Conservation (phyloP, 2,888 invertebrate species). For the Drosophila fulvimacula region DNA sequence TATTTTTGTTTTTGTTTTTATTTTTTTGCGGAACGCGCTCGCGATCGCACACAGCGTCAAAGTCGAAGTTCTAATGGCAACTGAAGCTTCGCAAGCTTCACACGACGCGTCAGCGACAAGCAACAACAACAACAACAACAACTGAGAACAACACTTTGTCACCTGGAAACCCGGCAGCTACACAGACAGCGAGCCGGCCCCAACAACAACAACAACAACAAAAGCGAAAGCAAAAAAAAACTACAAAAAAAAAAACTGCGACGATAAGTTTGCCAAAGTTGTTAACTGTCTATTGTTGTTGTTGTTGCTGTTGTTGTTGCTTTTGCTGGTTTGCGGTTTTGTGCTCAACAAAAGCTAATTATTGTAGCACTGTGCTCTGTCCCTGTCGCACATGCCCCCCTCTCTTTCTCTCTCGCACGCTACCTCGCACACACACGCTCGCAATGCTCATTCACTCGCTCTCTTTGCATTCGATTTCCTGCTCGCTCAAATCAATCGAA, state of each 20-base stretch:
- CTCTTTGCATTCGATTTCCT: constrained; percentile 45
- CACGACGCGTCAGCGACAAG: constrained; percentile 45
- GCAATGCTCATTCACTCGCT: constrained; percentile 6
- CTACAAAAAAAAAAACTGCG: constrained; percentile 46
- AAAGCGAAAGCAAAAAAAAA: constrained; percentile 14
- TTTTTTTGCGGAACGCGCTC: constrained; percentile 51
- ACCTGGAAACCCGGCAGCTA: constrained; percentile 68
- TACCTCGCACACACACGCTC: constrained; percentile 8
- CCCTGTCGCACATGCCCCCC: constrained; percentile 1
- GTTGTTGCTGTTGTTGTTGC: constrained; percentile 26
- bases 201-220: constrained; percentile 25
- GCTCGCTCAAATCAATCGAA: constrained; percentile 51
- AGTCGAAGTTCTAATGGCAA: constrained; percentile 79
- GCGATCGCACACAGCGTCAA: constrained; percentile 76
- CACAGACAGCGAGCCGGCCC: constrained; percentile 49
- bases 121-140: constrained; percentile 37
- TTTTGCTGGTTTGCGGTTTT: constrained; percentile 27
- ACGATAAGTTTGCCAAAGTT: constrained; percentile 64
- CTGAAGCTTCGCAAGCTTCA: constrained; percentile 75
- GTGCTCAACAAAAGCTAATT: constrained; percentile 64
- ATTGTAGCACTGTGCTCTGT: constrained; percentile 39
- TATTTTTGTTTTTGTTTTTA: constrained; percentile 16
- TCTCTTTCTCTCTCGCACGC: not conserved
- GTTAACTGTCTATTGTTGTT: constrained; percentile 62
- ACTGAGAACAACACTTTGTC: constrained; percentile 48